phyloP scores from a whole-genome alignment of 2,797 vertebrate genomes.

The Numenius phaeopus region DNA sequence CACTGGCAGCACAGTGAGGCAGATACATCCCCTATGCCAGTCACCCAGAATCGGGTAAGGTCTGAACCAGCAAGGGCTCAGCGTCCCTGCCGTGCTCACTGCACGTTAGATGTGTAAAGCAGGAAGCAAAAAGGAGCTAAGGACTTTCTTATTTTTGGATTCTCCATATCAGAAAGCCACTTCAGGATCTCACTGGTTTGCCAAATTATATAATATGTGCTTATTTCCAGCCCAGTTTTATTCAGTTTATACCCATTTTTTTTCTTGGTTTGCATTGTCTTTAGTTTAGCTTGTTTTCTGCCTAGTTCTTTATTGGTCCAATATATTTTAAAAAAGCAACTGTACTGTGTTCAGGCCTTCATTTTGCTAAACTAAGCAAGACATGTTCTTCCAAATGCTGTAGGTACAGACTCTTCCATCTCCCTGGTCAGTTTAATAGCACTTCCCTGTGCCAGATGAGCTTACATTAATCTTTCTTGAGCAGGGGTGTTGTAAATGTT shows the following conservation, averaged over 20 bases:
- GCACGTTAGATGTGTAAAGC: rapidly evolving
- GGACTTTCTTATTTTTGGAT: not conserved
- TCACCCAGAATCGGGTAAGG: not conserved
- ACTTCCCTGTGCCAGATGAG: not conserved
- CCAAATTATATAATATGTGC: not conserved
- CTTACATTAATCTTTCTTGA: not conserved
- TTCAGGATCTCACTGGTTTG: not conserved
- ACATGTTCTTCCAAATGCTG: not conserved
- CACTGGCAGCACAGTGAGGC: not conserved
- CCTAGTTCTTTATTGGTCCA: not conserved
- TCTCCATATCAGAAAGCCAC: not conserved
- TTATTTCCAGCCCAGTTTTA: not conserved
- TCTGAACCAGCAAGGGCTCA: not conserved
- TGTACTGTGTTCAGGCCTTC: not conserved
- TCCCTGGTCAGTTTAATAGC: not conserved
- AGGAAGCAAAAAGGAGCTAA: too few relatives aligned
- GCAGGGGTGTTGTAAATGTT: not conserved
- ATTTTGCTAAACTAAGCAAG: not conserved
- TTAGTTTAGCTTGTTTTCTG: not conserved
- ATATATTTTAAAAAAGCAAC: not conserved
- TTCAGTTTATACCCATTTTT: not conserved
- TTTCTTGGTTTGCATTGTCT: not conserved
- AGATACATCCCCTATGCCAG: not conserved
- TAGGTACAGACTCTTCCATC: not conserved
- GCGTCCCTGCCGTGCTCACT: not conserved